Evolutionary conservation across 2,113 vertebrate species (phyloP).

Genomic region (Poeciliopsis occidentalis): DNA sequence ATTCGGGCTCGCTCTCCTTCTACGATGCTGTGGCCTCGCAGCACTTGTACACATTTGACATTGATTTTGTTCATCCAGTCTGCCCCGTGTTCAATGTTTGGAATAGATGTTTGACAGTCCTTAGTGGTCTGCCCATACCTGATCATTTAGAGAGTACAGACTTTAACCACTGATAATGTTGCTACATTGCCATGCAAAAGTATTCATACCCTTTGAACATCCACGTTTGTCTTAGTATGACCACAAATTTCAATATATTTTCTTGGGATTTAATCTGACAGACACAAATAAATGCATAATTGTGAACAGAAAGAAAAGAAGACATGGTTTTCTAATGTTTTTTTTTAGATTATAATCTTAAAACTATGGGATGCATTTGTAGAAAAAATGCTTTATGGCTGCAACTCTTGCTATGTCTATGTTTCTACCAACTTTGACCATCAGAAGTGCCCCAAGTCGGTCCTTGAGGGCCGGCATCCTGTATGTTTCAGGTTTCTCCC

Average conservation of each 20-base stretch:
- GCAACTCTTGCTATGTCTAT: not conserved
- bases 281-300: not conserved
- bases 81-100: slow-evolving; percentile 97
- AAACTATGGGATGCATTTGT: not conserved
- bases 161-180: slow-evolving; percentile 79
- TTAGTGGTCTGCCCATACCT: slow-evolving; percentile 96
- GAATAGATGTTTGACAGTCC: slow-evolving; percentile 96
- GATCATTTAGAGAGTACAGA: slow-evolving; percentile 93
- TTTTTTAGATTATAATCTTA: not conserved
- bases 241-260: not conserved
- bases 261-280: not conserved
- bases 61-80: slow-evolving; percentile 92
- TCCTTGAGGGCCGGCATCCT: too few relatives aligned
- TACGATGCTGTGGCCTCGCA: slow-evolving; percentile 94
- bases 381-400: not conserved
- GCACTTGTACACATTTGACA: slow-evolving; percentile 94
- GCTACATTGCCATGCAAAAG: not conserved
- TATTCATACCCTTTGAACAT: not conserved
- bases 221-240: not conserved
- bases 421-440: not conserved
- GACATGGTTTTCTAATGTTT: not conserved
- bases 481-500: too few relatives aligned
- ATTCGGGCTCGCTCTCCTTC: slow-evolving; percentile 92
- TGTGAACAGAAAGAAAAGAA: not conserved
- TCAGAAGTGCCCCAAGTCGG: not conserved